Evolutionary conservation across 2,797 vertebrate genomes (phyloP).

Genomic region (Sparidentex hasta): DNA sequence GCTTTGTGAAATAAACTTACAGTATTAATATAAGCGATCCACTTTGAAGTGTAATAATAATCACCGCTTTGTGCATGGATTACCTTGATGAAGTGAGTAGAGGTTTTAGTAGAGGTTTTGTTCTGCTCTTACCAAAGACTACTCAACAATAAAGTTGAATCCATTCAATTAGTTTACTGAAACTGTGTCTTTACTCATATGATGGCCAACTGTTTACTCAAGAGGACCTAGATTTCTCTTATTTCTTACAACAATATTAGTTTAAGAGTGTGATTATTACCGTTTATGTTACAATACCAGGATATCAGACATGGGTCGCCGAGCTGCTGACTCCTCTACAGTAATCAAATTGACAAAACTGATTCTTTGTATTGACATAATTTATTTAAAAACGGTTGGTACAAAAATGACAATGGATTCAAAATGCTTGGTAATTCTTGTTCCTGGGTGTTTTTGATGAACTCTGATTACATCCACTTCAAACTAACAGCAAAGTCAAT

Average conservation of each 20-base stretch:
- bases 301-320: neutral
- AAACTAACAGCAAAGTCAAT: conserved; percentile 28
- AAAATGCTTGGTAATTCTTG: conserved; percentile 21
- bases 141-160: no score
- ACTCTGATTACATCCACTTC: conserved; percentile 19
- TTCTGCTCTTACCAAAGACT: conserved; percentile 32
- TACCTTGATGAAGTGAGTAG: conserved; percentile 28
- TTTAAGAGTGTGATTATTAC: neutral
- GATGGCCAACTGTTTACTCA: neutral
- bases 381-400: conserved; percentile 55
- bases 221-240: neutral
- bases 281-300: neutral
- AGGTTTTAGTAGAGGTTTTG: conserved; percentile 37
- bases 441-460: conserved; percentile 27
- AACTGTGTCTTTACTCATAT: conserved; percentile 30
- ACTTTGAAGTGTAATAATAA: conserved; percentile 48
- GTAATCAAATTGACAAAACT: conserved; percentile 20
- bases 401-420: conserved; percentile 52
- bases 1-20: conserved; percentile 40
- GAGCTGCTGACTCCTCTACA: neutral
- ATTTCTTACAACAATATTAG: neutral
- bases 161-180: neutral
- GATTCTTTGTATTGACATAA: conserved; percentile 7
- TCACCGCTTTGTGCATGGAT: conserved; percentile 62
- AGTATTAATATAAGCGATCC: conserved; percentile 32